Conservation (phyloP, 2,797 vertebrate species). For the Trachurus trachurus region DNA sequence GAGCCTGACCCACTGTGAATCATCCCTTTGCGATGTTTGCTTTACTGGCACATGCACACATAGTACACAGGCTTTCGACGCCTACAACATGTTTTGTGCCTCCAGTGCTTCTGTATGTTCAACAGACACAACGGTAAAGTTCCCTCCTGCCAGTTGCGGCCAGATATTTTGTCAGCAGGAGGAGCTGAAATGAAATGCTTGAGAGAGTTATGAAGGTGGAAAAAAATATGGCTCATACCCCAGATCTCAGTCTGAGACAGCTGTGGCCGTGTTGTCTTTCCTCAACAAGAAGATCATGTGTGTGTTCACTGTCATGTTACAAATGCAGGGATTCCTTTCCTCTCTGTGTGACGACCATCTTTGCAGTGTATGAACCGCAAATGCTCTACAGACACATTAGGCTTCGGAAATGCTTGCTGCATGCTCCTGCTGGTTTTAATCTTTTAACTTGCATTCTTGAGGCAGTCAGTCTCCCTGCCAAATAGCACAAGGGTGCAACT, state of each 20-base stretch:
- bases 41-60: conserved; percentile 18
- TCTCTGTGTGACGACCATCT: background rate
- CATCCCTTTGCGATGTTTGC: conserved; percentile 57
- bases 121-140: conserved; percentile 9
- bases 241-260: background rate
- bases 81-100: conserved; percentile 36
- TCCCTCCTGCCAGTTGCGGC: conserved; percentile 31
- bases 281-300: background rate
- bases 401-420: conserved; percentile 30
- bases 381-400: conserved; percentile 1
- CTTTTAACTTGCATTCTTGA: conserved; percentile 68
- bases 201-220: conserved; percentile 1
- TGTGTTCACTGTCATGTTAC: background rate
- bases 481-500: conserved; percentile 32
- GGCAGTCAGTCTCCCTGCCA: conserved; percentile 64
- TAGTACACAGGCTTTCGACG: conserved; percentile 7
- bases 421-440: conserved; percentile 47
- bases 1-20: conserved; percentile 59
- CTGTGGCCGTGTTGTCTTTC: conserved; percentile 12
- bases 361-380: background rate
- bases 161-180: conserved; percentile 37
- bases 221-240: conserved; percentile 3
- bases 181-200: conserved; percentile 39
- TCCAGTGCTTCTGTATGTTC: conserved; percentile 42
- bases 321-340: conserved; percentile 5